A percentile compares a stretch with the other conserved stretches of the same genome.
Evolutionary conservation across 2,113 vertebrate genomes (phyloP).

Genomic region (Chaetodon auriga): DNA sequence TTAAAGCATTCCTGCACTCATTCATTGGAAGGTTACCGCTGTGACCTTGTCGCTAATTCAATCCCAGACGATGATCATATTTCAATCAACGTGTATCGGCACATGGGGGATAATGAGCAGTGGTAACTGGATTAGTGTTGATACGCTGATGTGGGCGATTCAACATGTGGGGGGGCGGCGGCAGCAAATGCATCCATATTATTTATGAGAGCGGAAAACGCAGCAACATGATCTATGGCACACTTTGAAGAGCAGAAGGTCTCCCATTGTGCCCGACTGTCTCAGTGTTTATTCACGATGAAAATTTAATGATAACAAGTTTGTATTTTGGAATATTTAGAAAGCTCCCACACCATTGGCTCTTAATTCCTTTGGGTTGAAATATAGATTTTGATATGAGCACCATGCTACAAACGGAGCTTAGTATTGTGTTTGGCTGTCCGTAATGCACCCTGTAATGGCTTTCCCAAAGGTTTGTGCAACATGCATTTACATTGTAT

Average conservation of each 20-base stretch:
- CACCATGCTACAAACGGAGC: background rate
- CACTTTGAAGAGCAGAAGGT: background rate
- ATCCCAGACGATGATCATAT: conserved; percentile 77
- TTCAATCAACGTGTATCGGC: conserved; percentile 76
- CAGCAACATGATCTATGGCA: conserved; percentile 46
- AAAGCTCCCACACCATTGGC: background rate
- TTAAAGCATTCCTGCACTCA: conserved; percentile 60
- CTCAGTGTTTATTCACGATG: background rate
- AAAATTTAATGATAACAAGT: background rate
- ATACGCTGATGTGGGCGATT: conserved; percentile 71
- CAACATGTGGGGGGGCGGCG: conserved; percentile 46
- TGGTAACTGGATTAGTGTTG: conserved; percentile 76
- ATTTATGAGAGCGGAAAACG: conserved; percentile 61
- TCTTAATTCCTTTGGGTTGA: background rate
- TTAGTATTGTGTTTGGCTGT: background rate
- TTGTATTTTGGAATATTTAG: background rate
- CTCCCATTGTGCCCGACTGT: background rate
- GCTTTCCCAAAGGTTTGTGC: too few relatives aligned
- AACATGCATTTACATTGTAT: background rate
- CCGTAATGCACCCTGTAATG: background rate
- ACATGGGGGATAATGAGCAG: conserved; percentile 70
- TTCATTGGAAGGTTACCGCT: conserved; percentile 68
- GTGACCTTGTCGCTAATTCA: conserved; percentile 77
- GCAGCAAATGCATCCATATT: conserved; percentile 56
- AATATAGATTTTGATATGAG: background rate